A percentile compares a stretch with the other conserved stretches of the same genome.
phyloP scores from a whole-genome alignment of 2,888 invertebrate genomes.

The Drosophila tripunctata region DNA sequence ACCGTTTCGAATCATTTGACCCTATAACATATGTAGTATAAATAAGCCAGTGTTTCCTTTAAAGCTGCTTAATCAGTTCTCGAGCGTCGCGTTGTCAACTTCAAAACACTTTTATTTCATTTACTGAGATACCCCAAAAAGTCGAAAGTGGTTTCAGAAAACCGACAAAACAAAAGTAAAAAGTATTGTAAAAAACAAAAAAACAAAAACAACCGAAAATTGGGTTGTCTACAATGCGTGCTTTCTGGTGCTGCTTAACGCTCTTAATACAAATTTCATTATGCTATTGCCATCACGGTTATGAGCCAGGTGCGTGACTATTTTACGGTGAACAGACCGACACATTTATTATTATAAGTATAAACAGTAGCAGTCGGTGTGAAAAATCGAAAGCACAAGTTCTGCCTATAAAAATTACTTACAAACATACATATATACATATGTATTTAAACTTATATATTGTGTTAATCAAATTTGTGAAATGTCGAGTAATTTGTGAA shows the following conservation, averaged over 20 bases:
- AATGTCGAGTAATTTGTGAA: constrained; percentile 9
- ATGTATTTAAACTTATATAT: too few relatives aligned
- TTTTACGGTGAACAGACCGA: constrained; percentile 32
- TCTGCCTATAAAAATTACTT: too few relatives aligned
- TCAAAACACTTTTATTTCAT: constrained; percentile 1
- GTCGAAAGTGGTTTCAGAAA: constrained; percentile 35
- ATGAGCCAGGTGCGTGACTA: constrained; percentile 72
- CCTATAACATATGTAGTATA: constrained; percentile 48
- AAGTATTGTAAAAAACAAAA: too few relatives aligned
- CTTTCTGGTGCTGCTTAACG: constrained; percentile 58
- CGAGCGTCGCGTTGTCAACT: constrained; percentile 31
- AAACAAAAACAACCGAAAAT: too few relatives aligned
- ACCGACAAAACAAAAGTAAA: background rate
- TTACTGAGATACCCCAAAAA: constrained; percentile 8
- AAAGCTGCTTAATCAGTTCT: constrained; percentile 55
- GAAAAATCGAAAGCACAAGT: constrained; percentile 16
- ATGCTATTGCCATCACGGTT: constrained; percentile 59
- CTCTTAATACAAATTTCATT: constrained; percentile 53
- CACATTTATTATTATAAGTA: constrained; percentile 18
- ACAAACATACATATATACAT: too few relatives aligned
- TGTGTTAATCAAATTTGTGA: constrained; percentile 45
- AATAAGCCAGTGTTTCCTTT: constrained; percentile 45
- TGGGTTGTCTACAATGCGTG: constrained; percentile 53
- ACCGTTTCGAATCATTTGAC: background rate
- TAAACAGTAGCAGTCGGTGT: constrained; percentile 47